These are phyloP conservation scores for Trichopria drosophilae DNA, from an alignment of 2,888 invertebrate genomes.

Conservation along the genomic window DNA sequence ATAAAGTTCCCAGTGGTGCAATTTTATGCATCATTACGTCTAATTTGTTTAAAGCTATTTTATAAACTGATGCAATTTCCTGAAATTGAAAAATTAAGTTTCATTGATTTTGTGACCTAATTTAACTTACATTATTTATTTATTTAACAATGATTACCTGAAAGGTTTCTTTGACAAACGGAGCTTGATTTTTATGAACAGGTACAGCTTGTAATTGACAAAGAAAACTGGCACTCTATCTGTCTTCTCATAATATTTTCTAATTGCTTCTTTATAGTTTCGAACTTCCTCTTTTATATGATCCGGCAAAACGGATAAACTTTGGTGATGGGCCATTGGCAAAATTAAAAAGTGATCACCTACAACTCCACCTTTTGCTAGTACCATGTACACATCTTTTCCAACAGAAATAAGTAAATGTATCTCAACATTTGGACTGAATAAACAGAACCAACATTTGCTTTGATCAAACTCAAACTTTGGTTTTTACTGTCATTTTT, in stretches of 20 bases:
- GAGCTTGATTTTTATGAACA: constrained; percentile 66
- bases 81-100: no score
- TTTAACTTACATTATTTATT: constrained; percentile 6
- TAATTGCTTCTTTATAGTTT: constrained; percentile 69
- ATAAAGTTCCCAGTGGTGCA: constrained; percentile 80
- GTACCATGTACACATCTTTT: constrained; percentile 79
- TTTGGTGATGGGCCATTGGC: constrained; percentile 87
- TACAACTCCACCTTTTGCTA: constrained; percentile 85
- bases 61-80: constrained; percentile 76
- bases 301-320: constrained; percentile 67
- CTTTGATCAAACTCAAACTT: constrained; percentile 71
- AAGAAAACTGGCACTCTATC: constrained; percentile 83
- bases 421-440: constrained; percentile 91
- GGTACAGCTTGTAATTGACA: constrained; percentile 89
- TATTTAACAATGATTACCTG: constrained; percentile 62
- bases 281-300: constrained; percentile 81
- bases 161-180: constrained; percentile 72
- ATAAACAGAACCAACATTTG: constrained; percentile 97
- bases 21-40: constrained; percentile 77
- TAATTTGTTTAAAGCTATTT: constrained; percentile 71
- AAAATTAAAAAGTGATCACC: constrained; percentile 88
- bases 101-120: no score
- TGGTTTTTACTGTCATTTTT: constrained; percentile 63
- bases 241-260: constrained; percentile 68
- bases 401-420: constrained; percentile 95